Base-by-base conservation (phyloP, 2,888 invertebrate genomes). In the Chouioia cunea region DNA sequence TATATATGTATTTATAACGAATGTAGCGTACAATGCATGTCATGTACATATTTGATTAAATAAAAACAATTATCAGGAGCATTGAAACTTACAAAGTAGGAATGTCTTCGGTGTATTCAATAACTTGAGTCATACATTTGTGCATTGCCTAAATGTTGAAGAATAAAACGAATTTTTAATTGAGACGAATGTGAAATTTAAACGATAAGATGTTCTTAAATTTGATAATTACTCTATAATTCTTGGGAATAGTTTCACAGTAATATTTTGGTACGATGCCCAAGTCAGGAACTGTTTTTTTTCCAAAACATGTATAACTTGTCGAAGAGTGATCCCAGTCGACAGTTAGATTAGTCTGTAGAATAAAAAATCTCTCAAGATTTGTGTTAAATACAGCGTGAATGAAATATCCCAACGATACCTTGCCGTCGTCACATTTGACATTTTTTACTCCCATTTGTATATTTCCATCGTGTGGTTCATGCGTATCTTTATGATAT, bases 351-450 rank as follows among this genome's bases (percentile, higher is more conserved):
- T 90, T 89, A 14, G 87, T 87, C 91, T 91, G 12, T 36, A 79
- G 53, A 86, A 86, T 60, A 48, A 23, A 44, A 58, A 14, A 65
- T 47, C 54, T 22, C 4, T 36, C 1, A n/a, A 54, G 54, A 53
- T 48, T 44, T 27, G 46, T 65, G 47, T 12, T 53, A 23, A 66
- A 81, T 82, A 70, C 70, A 80, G 27, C 81, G n/a, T 47, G 60
- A 23, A 59, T 36, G n/a, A n/a, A n/a, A n/a, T n/a, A n/a, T n/a
- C n/a, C n/a, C n/a, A n/a, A n/a, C n/a, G 36, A 78, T 83, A 92
- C 92, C 84, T 89, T 88, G 58, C 88, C 93, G 86, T 93, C 89
- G 81, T 93, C 93, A 82, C 93, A 93, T 0, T 84, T 74, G 0
- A 79, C 73, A 62, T 85, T 83, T 27, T 85, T 77, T 46, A 87